phyloP scores from a whole-genome alignment of 2,113 vertebrate species.

The Nycticorax nycticorax region DNA sequence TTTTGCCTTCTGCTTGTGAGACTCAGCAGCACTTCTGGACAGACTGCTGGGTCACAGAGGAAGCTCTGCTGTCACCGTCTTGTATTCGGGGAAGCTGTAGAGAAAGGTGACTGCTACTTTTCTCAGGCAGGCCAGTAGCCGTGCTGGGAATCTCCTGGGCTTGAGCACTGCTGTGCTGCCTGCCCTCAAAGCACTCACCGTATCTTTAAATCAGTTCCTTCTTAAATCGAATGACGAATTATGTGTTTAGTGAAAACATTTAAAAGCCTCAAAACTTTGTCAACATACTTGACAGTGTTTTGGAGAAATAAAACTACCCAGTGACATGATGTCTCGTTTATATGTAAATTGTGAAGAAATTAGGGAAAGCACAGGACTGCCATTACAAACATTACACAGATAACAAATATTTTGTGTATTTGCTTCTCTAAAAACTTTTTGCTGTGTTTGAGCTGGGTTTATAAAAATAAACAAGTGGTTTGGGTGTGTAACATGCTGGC shows the following conservation, averaged over 20 bases:
- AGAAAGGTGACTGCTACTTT: background rate
- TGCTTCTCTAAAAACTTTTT: background rate
- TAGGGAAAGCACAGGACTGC: background rate
- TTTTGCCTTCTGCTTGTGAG: background rate
- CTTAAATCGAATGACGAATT: background rate
- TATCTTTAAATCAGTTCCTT: background rate
- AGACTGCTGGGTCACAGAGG: background rate
- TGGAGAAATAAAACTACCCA: background rate
- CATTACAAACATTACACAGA: background rate
- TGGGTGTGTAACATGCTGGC: background rate
- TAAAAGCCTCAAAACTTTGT: background rate
- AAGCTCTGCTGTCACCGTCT: background rate
- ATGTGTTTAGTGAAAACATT: background rate
- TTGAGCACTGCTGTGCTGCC: background rate
- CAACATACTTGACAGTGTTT: background rate
- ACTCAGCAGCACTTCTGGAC: background rate
- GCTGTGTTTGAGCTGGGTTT: background rate
- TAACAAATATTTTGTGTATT: background rate
- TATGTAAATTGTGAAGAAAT: slow-evolving; percentile 8
- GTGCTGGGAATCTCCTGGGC: background rate
- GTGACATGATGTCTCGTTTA: background rate
- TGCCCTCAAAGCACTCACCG: background rate
- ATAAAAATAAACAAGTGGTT: background rate
- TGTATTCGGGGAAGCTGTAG: background rate
- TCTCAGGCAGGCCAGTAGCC: background rate